Percentiles rank a stretch among this genome's conserved stretches.
Evolutionary conservation across 2,113 vertebrate species (phyloP).

Genomic region (Neolamprologus cancellatus): DNA sequence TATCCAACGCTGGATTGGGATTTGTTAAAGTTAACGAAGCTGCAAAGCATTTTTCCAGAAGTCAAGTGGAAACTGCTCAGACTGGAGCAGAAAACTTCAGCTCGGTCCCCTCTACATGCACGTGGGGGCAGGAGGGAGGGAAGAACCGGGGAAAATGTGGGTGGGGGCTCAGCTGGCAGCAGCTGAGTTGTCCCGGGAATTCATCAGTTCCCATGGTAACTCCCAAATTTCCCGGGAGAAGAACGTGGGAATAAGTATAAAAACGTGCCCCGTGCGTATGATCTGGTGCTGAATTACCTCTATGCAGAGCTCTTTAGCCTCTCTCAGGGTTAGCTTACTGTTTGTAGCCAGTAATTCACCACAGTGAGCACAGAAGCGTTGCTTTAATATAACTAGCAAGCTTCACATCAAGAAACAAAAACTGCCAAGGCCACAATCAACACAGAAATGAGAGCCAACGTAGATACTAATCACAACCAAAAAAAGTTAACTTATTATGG

Average conservation of each 20-base stretch:
- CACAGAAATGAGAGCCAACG: neutral
- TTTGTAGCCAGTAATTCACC: neutral
- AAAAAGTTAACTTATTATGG: neutral
- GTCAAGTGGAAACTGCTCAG: conserved; percentile 37
- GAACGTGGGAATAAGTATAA: conserved; percentile 60
- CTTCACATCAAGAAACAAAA: neutral
- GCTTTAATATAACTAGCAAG: neutral
- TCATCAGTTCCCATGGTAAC: conserved; percentile 69
- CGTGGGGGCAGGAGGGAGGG: conserved; percentile 18
- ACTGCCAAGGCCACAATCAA: neutral
- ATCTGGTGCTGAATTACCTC: conserved; percentile 26
- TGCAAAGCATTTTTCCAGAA: conserved; percentile 41
- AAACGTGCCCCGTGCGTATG: conserved; percentile 38
- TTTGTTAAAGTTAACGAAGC: conserved; percentile 28
- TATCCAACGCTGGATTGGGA: neutral
- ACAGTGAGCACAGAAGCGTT: neutral
- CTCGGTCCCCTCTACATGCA: conserved; percentile 25
- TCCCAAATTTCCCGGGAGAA: conserved; percentile 49
- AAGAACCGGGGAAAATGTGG: neutral
- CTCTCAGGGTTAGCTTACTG: neutral
- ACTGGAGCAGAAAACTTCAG: conserved; percentile 14
- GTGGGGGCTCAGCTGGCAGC: conserved; percentile 30
- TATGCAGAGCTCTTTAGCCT: neutral
- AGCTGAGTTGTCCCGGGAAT: conserved; percentile 57
- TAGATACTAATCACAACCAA: neutral